Conservation (phyloP, 2,888 invertebrate genomes). For the Caenorhabditis imperialis region DNA sequence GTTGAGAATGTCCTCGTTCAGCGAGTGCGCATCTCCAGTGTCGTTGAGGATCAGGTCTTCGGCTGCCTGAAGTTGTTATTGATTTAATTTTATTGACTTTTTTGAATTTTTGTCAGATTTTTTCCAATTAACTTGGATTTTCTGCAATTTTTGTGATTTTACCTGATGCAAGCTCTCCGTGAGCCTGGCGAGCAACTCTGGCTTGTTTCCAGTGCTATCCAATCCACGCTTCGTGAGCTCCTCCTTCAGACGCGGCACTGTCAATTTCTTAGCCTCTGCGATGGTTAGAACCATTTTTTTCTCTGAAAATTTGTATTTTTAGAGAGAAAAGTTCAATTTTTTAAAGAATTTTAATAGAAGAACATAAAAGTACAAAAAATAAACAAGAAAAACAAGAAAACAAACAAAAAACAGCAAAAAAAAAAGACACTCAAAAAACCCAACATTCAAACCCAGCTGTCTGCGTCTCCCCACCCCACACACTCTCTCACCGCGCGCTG, state of each 20-base stretch:
- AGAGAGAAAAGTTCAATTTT: constrained; percentile 7
- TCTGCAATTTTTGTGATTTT: background rate
- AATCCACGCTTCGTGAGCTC: constrained; percentile 62
- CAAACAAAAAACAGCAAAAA: background rate
- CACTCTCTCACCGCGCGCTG: constrained; percentile 13
- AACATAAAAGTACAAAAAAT: background rate
- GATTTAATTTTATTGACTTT: no score
- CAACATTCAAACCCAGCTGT: background rate
- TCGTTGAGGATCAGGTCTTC: constrained; percentile 41
- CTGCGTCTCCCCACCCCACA: constrained; percentile 31
- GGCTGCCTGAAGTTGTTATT: constrained; percentile 23
- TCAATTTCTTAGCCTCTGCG: constrained; percentile 45
- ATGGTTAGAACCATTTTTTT: constrained; percentile 39
- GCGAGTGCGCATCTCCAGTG: constrained; percentile 10
- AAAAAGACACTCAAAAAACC: background rate
- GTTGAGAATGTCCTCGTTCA: constrained; percentile 45
- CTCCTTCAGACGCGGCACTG: constrained; percentile 66
- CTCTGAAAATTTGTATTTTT: constrained; percentile 4
- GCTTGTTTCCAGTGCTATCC: constrained; percentile 61
- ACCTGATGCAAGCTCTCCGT: constrained; percentile 55
- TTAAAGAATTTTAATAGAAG: background rate
- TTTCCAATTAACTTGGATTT: background rate
- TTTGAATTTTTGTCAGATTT: background rate
- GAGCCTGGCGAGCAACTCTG: constrained; percentile 63
- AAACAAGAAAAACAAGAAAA: constrained; percentile 1